Evolutionary conservation across 2,888 invertebrate genomes (phyloP).

Genomic region (Erebia palarica): DNA sequence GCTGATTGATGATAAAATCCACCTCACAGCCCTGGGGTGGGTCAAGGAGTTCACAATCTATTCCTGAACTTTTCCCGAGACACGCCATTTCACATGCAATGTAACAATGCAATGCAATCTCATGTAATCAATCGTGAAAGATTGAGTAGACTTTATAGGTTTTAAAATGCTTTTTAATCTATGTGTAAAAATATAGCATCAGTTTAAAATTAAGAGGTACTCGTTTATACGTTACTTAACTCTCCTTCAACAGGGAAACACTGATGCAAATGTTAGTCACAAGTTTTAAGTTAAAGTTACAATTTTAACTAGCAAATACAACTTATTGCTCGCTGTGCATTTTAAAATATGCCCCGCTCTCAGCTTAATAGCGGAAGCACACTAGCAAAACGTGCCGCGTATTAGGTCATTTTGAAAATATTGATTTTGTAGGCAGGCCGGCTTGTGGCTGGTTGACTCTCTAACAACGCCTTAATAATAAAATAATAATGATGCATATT

Average conservation of each 20-base stretch:
- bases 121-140: too few species aligned
- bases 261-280: not conserved
- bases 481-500: too few species aligned
- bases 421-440: not conserved
- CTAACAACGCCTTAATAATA: too few species aligned
- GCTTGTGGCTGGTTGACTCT: too few species aligned
- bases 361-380: not conserved
- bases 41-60: too few species aligned
- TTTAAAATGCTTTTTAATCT: too few species aligned
- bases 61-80: too few species aligned
- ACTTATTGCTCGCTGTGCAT: slow-evolving; percentile 1
- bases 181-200: not conserved
- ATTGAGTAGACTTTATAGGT: too few species aligned
- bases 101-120: too few species aligned
- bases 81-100: too few species aligned
- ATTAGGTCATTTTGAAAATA: not conserved
- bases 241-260: not conserved
- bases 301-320: slow-evolving; percentile 6
- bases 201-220: not conserved
- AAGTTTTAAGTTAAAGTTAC: not conserved
- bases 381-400: not conserved
- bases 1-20: too few species aligned
- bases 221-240: not conserved
- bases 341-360: not conserved
- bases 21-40: too few species aligned